Percentiles rank a stretch among this genome's conserved stretches.
These are phyloP conservation scores for Chaenogobius annularis DNA, from an alignment of 2,113 vertebrate species.

Conservation along the genomic window DNA sequence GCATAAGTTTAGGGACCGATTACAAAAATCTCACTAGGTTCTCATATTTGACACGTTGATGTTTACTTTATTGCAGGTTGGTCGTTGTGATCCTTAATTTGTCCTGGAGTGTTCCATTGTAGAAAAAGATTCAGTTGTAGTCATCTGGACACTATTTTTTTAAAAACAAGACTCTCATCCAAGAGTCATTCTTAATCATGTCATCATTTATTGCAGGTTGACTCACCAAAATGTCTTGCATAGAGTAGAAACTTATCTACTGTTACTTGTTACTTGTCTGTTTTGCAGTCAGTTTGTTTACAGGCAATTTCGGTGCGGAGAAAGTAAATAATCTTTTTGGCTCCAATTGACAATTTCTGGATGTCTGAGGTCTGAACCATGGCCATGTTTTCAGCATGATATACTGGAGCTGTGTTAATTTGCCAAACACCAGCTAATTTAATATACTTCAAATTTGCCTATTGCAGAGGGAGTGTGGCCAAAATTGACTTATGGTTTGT, in stretches of 20 bases:
- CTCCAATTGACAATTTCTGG: conserved; percentile 40
- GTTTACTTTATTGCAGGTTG: conserved; percentile 18
- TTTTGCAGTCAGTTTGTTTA: conserved; percentile 35
- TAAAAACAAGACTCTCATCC: too few species aligned
- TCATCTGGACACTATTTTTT: too few species aligned
- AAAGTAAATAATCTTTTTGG: conserved; percentile 56
- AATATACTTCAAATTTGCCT: neutral
- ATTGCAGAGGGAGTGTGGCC: neutral
- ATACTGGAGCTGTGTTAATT: conserved; percentile 52
- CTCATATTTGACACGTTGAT: conserved; percentile 24
- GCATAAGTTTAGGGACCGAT: conserved; percentile 11
- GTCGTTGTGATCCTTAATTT: too few species aligned
- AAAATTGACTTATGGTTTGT: neutral
- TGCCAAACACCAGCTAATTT: conserved; percentile 21
- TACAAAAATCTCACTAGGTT: conserved; percentile 8
- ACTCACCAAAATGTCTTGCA: neutral
- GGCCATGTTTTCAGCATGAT: conserved; percentile 36
- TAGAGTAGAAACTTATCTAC: conserved; percentile 27
- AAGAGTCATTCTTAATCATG: too few species aligned
- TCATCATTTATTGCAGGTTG: conserved; percentile 1
- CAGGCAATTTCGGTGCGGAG: conserved; percentile 22
- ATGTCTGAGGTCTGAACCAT: conserved; percentile 58
- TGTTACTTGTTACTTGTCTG: conserved; percentile 37
- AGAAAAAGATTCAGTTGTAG: too few species aligned
- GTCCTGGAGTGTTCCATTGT: too few species aligned